These are phyloP conservation scores for Eubasilissa regina DNA, from an alignment of 1,140 invertebrate genomes.

Conservation along the genomic window DNA sequence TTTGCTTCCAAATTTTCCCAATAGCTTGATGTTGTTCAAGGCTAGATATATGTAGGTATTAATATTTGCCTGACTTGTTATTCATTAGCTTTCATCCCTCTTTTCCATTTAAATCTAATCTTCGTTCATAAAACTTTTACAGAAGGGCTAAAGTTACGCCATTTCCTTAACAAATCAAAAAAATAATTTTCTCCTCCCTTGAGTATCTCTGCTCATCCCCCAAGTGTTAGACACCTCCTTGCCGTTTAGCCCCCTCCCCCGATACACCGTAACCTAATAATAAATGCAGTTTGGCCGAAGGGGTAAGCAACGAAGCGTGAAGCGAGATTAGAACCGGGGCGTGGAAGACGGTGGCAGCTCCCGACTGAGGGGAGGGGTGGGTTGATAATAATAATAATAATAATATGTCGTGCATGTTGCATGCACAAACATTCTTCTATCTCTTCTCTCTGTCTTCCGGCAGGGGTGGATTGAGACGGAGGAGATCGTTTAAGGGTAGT, in stretches of 20 bases:
- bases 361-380: slow-evolving; percentile 13
- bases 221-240: slow-evolving; percentile 18
- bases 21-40: too few species aligned
- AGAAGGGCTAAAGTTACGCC: too few species aligned
- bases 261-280: slow-evolving; percentile 46
- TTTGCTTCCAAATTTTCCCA: too few species aligned
- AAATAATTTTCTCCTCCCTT: not conserved
- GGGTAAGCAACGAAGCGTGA: slow-evolving; percentile 55
- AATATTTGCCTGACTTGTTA: not conserved
- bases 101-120: not conserved
- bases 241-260: slow-evolving; percentile 25
- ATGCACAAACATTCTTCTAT: slow-evolving; percentile 13
- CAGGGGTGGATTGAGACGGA: slow-evolving; percentile 11
- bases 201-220: slow-evolving; percentile 17
- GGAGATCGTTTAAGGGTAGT: slow-evolving; percentile 39
- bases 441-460: not conserved
- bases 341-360: too few species aligned
- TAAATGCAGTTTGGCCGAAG: slow-evolving; percentile 52
- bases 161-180: too few species aligned
- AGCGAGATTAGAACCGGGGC: slow-evolving; percentile 51
- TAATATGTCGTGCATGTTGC: slow-evolving; percentile 40
- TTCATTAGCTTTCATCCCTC: not conserved
- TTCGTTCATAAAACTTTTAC: too few species aligned
- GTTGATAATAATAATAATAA: slow-evolving; percentile 11
- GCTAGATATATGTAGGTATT: too few species aligned